A percentile compares a stretch with the other conserved stretches of the same genome.
Evolutionary conservation across 2,113 vertebrate genomes (phyloP).

Genomic region (Cyphomyrus plagiostoma): DNA sequence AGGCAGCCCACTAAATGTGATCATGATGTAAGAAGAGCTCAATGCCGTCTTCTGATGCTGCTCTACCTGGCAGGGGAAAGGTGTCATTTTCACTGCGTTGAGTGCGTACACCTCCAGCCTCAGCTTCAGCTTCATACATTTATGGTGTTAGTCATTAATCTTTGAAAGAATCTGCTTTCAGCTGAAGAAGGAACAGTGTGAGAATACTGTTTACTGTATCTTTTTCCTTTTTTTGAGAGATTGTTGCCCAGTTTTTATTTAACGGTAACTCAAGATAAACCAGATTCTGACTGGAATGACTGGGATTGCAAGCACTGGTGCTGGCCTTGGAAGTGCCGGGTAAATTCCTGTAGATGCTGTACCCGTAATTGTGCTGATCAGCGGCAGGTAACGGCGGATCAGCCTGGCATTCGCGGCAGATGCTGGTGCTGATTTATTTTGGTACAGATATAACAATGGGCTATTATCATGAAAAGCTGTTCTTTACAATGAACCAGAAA

Average conservation of each 20-base stretch:
- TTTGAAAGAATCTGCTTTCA: neutral
- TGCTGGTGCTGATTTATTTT: neutral
- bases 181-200: neutral
- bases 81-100: slow-evolving; percentile 9
- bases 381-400: neutral
- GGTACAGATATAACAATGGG: neutral
- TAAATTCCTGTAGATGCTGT: neutral
- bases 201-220: neutral
- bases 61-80: slow-evolving; percentile 12
- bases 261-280: neutral
- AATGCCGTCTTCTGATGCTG: neutral
- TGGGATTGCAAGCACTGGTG: neutral
- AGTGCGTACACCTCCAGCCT: neutral
- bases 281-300: neutral
- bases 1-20: slow-evolving; percentile 19
- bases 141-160: slow-evolving; percentile 14
- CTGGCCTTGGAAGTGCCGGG: neutral
- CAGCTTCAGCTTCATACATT: neutral
- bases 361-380: neutral
- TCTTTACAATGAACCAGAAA: neutral
- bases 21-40: slow-evolving; percentile 15
- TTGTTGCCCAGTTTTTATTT: neutral
- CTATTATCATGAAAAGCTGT: neutral
- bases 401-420: neutral
- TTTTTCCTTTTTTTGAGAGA: neutral